Conservation (phyloP, 2,797 vertebrate species). For the Parambassis ranga region DNA sequence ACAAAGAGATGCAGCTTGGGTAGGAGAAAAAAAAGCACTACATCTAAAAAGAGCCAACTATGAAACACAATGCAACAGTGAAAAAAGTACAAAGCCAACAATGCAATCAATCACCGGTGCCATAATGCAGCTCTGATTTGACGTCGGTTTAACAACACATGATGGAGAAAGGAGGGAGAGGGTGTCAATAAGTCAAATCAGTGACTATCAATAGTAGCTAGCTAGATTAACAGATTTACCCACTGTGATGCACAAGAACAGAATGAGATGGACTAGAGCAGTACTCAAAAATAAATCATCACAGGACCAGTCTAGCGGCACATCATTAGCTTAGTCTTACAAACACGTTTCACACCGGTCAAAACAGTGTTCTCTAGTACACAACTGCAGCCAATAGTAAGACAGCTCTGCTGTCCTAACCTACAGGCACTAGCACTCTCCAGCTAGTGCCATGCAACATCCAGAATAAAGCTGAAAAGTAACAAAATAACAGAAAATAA, state of each 20-base stretch:
- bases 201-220: conserved; percentile 53
- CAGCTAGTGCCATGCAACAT: conserved; percentile 59
- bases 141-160: conserved; percentile 13
- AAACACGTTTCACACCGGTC: conserved; percentile 61
- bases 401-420: conserved; percentile 62
- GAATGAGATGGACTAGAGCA: conserved; percentile 58
- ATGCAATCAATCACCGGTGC: conserved; percentile 35
- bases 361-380: conserved; percentile 51
- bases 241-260: conserved; percentile 66
- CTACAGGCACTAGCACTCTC: conserved; percentile 57
- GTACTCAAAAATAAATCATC: conserved; percentile 53
- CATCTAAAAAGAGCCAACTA: conserved; percentile 34
- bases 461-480: conserved; percentile 69
- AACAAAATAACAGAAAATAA: background rate
- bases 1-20: conserved; percentile 62
- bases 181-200: conserved; percentile 17
- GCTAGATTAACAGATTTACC: conserved; percentile 57
- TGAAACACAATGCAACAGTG: conserved; percentile 44
- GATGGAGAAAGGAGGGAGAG: background rate
- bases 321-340: conserved; percentile 54
- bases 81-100: conserved; percentile 34
- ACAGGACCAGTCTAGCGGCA: conserved; percentile 66
- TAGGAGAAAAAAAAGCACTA: background rate
- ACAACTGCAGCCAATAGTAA: conserved; percentile 58
- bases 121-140: conserved; percentile 19